These are phyloP conservation scores for Cephalopachus bancanus DNA, from an alignment of 2,797 vertebrate species.

Conservation along the genomic window DNA sequence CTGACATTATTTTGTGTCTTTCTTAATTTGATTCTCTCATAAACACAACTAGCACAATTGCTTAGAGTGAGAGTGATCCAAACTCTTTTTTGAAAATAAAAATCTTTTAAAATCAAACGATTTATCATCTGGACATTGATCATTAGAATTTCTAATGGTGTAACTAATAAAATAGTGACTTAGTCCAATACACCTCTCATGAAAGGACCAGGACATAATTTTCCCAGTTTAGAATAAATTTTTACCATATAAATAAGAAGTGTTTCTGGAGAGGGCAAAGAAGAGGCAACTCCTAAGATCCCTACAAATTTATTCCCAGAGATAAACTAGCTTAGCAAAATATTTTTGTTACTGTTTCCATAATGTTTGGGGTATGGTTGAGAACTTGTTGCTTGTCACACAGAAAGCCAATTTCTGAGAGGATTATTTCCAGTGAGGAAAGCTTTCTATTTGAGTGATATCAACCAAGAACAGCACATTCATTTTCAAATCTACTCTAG, in stretches of 20 bases:
- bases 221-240: not conserved
- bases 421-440: too few species aligned
- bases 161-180: not conserved
- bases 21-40: not conserved
- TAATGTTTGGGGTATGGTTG: too few species aligned
- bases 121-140: not conserved
- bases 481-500: too few species aligned
- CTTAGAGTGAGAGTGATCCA: not conserved
- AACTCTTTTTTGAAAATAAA: not conserved
- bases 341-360: not conserved
- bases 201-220: not conserved
- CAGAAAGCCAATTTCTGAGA: too few species aligned
- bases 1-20: not conserved
- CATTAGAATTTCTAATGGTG: not conserved
- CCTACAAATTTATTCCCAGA: not conserved
- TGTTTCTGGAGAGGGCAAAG: not conserved
- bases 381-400: too few species aligned
- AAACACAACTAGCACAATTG: not conserved
- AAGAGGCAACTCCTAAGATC: not conserved
- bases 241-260: not conserved
- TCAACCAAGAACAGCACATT: too few species aligned
- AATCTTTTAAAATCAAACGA: not conserved
- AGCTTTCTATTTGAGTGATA: too few species aligned
- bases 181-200: not conserved
- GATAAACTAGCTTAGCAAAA: not conserved